Evolutionary conservation across 2,797 vertebrate species (phyloP).

Genomic region (Oryzias sinensis): DNA sequence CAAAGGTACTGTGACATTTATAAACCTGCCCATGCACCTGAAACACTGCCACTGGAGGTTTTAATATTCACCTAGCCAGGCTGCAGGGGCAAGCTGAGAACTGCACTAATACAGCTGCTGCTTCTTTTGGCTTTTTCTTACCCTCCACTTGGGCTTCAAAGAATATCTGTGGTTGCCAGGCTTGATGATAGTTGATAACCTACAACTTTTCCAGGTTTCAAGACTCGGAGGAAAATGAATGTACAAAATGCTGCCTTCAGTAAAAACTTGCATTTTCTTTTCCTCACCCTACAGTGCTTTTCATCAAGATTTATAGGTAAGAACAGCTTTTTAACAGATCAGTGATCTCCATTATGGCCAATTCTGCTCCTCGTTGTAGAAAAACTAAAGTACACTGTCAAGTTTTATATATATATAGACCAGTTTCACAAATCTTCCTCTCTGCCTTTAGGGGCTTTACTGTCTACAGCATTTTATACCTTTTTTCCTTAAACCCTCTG

Average conservation of each 20-base stretch:
- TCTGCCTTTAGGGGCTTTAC: background rate
- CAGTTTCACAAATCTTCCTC: background rate
- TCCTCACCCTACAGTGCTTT: slow-evolving; percentile 19
- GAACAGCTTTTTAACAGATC: no score
- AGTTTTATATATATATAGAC: background rate
- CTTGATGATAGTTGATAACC: slow-evolving; percentile 48
- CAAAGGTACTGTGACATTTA: slow-evolving; percentile 50
- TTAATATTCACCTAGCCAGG: slow-evolving; percentile 58
- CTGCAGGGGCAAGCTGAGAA: slow-evolving; percentile 20
- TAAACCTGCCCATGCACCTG: slow-evolving; percentile 59
- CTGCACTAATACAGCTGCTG: slow-evolving; percentile 51
- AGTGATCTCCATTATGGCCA: no score
- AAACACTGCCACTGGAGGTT: slow-evolving; percentile 38
- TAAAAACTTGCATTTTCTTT: slow-evolving; percentile 25
- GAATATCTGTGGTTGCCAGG: slow-evolving; percentile 42
- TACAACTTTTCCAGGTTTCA: slow-evolving; percentile 37
- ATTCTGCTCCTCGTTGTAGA: background rate
- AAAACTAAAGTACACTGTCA: background rate
- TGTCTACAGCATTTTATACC: background rate
- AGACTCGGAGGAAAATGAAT: slow-evolving; percentile 18
- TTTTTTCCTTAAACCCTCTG: background rate
- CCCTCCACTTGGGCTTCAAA: slow-evolving; percentile 47
- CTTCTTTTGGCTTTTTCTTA: background rate
- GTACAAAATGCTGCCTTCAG: slow-evolving; percentile 25
- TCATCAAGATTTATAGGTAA: slow-evolving; percentile 9